A percentile compares a stretch with the other conserved stretches of the same genome.
Evolutionary conservation across 2,888 invertebrate species (phyloP).

Genomic region (Lycia hirtaria): DNA sequence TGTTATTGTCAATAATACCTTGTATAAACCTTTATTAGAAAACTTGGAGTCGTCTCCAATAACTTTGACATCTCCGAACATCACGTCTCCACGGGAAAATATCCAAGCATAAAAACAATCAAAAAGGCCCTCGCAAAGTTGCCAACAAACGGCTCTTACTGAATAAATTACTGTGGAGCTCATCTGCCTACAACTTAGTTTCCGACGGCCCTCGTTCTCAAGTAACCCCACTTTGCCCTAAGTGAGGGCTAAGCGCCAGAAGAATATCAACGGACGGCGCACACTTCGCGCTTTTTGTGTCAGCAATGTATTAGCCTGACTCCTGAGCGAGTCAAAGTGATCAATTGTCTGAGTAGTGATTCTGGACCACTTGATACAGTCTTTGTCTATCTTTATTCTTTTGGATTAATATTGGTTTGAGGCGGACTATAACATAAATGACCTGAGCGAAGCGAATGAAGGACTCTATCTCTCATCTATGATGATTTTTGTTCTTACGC

Average conservation of each 20-base stretch:
- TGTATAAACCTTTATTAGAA: slow-evolving; percentile 12
- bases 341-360: neutral
- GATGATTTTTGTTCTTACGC: no score
- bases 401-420: no score
- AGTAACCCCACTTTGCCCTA: slow-evolving; percentile 41
- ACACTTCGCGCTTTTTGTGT: slow-evolving; percentile 10
- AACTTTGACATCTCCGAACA: slow-evolving; percentile 10
- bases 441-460: no score
- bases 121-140: slow-evolving; percentile 25
- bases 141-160: slow-evolving; percentile 30
- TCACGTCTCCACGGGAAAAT: slow-evolving; percentile 13
- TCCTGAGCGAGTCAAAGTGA: neutral
- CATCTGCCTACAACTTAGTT: slow-evolving; percentile 36
- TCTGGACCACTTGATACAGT: no score
- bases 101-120: slow-evolving; percentile 20
- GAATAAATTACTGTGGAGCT: slow-evolving; percentile 39
- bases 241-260: slow-evolving; percentile 41
- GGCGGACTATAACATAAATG: no score
- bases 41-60: slow-evolving; percentile 8
- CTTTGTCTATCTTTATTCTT: no score
- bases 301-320: neutral
- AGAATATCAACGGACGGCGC: slow-evolving; percentile 20
- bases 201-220: slow-evolving; percentile 25
- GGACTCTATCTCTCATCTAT: no score
- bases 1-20: slow-evolving; percentile 11